phyloP scores from a whole-genome alignment of 2,113 vertebrate species.

The Crotalus horridus region DNA sequence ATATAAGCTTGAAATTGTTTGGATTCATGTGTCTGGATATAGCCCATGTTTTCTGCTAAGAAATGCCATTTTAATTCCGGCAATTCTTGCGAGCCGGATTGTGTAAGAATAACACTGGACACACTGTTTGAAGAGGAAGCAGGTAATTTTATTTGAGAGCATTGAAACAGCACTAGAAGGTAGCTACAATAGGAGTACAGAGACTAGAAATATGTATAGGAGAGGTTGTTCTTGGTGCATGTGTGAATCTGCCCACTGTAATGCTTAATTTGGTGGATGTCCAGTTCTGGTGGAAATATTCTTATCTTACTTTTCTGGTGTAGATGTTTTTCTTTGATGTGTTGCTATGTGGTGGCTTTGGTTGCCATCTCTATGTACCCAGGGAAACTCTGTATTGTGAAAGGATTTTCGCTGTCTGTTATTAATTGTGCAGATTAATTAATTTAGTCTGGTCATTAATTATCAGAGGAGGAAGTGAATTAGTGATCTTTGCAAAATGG shows the following conservation, averaged over 20 bases:
- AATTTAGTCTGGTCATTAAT: not conserved
- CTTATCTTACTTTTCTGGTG: not conserved
- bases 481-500: not conserved
- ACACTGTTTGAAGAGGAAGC: not conserved
- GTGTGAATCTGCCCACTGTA: not conserved
- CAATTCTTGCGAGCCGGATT: not conserved
- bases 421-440: not conserved
- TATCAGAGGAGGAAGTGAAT: not conserved
- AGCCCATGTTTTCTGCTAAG: not conserved
- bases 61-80: not conserved
- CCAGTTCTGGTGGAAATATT: not conserved
- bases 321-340: not conserved
- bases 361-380: not conserved
- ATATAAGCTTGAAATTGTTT: not conserved
- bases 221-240: not conserved
- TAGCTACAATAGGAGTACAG: not conserved
- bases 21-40: not conserved
- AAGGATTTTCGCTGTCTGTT: not conserved
- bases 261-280: not conserved
- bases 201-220: not conserved
- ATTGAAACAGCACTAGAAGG: not conserved
- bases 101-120: not conserved
- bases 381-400: not conserved
- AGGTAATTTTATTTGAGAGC: not conserved
- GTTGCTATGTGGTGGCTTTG: not conserved